Percentiles rank a stretch among this genome's conserved stretches.
These are phyloP conservation scores for Zosterops lateralis DNA, from an alignment of 2,113 vertebrate genomes.

Conservation along the genomic window DNA sequence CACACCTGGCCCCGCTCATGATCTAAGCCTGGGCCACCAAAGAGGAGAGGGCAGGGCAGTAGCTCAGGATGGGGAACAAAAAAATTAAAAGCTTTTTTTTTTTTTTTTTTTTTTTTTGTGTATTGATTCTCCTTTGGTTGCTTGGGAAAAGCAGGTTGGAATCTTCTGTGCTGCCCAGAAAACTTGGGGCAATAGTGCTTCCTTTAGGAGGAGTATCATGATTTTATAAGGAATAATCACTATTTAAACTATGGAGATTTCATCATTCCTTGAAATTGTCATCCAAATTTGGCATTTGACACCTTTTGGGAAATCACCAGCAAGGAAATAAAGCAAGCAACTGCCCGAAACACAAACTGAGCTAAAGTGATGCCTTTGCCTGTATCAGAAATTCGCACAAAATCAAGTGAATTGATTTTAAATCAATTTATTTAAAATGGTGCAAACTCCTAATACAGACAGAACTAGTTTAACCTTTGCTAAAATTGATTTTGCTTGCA, in stretches of 20 bases:
- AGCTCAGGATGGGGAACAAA: background rate
- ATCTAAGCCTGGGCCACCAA: background rate
- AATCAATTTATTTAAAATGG: conserved; percentile 51
- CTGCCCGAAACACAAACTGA: fast-evolving
- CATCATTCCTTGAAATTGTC: background rate
- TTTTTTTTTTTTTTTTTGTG: background rate
- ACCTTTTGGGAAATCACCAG: background rate
- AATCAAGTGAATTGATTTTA: conserved; percentile 38
- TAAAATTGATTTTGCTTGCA: conserved; percentile 48
- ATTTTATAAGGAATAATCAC: background rate
- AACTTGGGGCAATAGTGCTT: background rate
- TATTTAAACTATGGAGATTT: background rate
- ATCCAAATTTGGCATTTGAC: background rate
- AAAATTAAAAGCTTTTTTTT: background rate
- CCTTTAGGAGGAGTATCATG: background rate
- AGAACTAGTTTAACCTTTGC: conserved; percentile 50
- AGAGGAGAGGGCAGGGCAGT: conserved; percentile 13
- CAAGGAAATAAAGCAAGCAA: background rate
- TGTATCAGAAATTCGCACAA: background rate
- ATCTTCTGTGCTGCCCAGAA: background rate
- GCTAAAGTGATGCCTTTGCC: background rate
- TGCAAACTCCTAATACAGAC: background rate
- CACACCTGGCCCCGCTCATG: background rate
- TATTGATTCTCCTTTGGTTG: background rate
- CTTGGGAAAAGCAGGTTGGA: background rate